These are phyloP conservation scores for Patella ulyssiponensis DNA, from an alignment of 2,888 invertebrate genomes.

Conservation along the genomic window DNA sequence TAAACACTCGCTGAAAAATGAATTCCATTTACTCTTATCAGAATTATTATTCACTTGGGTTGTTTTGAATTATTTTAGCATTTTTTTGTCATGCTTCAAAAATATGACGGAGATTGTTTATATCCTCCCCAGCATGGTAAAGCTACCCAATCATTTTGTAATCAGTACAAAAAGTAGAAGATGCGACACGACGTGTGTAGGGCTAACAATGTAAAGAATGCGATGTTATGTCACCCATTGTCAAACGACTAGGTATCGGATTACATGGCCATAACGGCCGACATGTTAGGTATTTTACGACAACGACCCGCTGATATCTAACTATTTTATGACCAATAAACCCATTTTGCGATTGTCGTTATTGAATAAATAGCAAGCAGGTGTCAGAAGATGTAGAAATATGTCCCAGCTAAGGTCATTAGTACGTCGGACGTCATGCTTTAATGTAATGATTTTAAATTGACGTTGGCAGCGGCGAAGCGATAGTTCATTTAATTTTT, in stretches of 20 bases:
- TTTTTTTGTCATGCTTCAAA: no score
- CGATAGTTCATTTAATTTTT: no score
- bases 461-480: no score
- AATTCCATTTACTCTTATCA: no score
- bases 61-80: no score
- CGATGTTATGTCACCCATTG: neutral
- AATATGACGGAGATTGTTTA: no score
- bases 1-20: no score
- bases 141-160: neutral
- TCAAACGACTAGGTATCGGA: neutral
- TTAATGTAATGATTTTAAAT: no score
- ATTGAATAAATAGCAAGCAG: slow-evolving; percentile 7
- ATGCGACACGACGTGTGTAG: neutral
- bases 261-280: neutral
- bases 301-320: neutral
- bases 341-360: slow-evolving; percentile 7
- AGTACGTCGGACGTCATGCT: neutral
- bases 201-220: neutral
- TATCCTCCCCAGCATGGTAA: neutral
- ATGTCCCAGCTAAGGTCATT: slow-evolving; percentile 1
- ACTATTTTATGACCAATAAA: slow-evolving; percentile 10
- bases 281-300: slow-evolving; percentile 5
- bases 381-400: neutral
- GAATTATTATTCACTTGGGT: no score
- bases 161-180: neutral